Conservation (phyloP, 2,888 invertebrate genomes). For the Andrena fulva region DNA sequence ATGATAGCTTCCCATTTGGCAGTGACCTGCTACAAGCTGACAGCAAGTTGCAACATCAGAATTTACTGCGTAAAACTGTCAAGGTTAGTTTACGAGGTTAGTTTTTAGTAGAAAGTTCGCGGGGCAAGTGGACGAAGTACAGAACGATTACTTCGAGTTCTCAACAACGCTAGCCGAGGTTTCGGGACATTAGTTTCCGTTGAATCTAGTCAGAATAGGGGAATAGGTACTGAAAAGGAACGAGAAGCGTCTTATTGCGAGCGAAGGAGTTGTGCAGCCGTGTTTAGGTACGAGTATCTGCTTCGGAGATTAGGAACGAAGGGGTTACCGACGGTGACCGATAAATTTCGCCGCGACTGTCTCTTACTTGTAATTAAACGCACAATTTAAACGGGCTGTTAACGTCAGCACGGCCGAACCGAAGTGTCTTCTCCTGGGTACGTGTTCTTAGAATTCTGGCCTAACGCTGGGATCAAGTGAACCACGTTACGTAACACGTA, state of each 20-base stretch:
- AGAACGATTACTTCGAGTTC: neutral
- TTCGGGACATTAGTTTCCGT: constrained; percentile 40
- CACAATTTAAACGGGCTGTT: constrained; percentile 83
- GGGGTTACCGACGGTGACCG: constrained; percentile 81
- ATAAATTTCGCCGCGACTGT: constrained; percentile 81
- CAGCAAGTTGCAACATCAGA: neutral
- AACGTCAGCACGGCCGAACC: constrained; percentile 80
- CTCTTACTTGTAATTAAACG: constrained; percentile 84
- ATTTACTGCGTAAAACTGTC: neutral
- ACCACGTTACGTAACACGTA: neutral
- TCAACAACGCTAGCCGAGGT: neutral
- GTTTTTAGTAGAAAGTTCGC: no score
- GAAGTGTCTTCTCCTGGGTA: constrained; percentile 62
- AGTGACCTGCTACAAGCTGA: neutral
- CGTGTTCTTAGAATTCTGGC: constrained; percentile 47
- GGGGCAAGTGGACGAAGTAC: neutral
- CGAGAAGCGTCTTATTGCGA: constrained; percentile 69
- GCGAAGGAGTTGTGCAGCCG: constrained; percentile 65
- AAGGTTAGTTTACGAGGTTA: neutral
- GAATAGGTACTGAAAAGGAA: constrained; percentile 66
- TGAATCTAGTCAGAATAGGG: constrained; percentile 54
- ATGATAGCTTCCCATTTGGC: neutral
- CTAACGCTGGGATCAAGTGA: constrained; percentile 51
- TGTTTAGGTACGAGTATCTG: constrained; percentile 76
- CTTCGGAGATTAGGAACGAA: constrained; percentile 80